A percentile compares a stretch with the other conserved stretches of the same genome.
These are phyloP conservation scores for Pelobates cultripes DNA, from an alignment of 2,797 vertebrate genomes.

Conservation along the genomic window DNA sequence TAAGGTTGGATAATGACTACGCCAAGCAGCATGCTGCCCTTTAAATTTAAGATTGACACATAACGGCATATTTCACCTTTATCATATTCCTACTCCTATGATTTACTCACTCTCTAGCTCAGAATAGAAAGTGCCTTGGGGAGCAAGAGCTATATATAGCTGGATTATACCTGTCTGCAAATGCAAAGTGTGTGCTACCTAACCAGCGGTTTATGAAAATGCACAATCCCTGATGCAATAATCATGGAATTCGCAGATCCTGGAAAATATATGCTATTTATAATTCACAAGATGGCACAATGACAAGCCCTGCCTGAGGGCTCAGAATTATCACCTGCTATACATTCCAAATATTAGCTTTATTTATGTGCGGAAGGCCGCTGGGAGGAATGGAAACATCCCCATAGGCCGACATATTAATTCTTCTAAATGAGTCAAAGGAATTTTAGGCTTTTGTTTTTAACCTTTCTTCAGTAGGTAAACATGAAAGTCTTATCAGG, in stretches of 20 bases:
- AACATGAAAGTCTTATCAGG: constrained; percentile 25
- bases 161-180: constrained; percentile 33
- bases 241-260: constrained; percentile 34
- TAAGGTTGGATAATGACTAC: background rate
- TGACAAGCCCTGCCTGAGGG: constrained; percentile 41
- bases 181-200: background rate
- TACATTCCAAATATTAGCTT: constrained; percentile 40
- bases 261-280: constrained; percentile 35
- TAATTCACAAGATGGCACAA: constrained; percentile 39
- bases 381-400: constrained; percentile 28
- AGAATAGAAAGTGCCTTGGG: constrained; percentile 48
- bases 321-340: constrained; percentile 47
- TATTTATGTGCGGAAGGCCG: constrained; percentile 41
- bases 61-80: constrained; percentile 33
- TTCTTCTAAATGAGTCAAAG: constrained; percentile 24
- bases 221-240: constrained; percentile 34
- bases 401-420: constrained; percentile 13
- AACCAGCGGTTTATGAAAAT: constrained; percentile 30
- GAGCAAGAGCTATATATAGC: constrained; percentile 47
- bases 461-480: constrained; percentile 14
- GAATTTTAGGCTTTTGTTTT: constrained; percentile 6
- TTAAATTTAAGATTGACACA: constrained; percentile 19
- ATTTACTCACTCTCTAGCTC: constrained; percentile 33
- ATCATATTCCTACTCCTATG: constrained; percentile 22
- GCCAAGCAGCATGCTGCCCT: background rate